Evolutionary conservation across 1,140 invertebrate genomes (phyloP).

Genomic region (Chlorops oryzae): DNA sequence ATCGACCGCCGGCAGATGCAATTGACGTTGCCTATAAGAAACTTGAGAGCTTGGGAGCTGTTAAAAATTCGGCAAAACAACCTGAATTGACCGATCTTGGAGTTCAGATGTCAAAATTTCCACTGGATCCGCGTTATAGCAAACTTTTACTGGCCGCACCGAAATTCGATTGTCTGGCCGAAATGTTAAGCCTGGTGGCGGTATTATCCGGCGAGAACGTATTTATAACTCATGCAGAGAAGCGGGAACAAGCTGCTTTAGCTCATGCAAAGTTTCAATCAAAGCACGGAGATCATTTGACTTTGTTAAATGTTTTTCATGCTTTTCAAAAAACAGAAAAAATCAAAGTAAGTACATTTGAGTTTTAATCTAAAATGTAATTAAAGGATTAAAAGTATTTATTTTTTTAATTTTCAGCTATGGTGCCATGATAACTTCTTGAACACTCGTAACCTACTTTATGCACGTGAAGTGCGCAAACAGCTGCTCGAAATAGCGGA

Average conservation of each 20-base stretch:
- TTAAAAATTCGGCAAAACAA: slow-evolving; percentile 51
- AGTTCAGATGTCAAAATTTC: slow-evolving; percentile 82
- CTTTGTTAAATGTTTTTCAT: slow-evolving; percentile 82
- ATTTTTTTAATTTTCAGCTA: slow-evolving; percentile 52
- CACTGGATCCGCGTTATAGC: slow-evolving; percentile 84
- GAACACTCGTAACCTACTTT: slow-evolving; percentile 76
- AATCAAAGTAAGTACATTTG: slow-evolving; percentile 58
- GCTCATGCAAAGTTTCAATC: slow-evolving; percentile 77
- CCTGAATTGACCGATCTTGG: slow-evolving; percentile 67
- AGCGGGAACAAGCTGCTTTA: slow-evolving; percentile 61
- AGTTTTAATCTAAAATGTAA: background rate
- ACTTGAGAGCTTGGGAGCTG: slow-evolving; percentile 68
- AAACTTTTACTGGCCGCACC: slow-evolving; percentile 75
- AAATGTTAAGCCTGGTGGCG: slow-evolving; percentile 59
- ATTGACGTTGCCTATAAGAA: slow-evolving; percentile 63
- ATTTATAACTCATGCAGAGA: slow-evolving; percentile 51
- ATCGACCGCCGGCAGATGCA: slow-evolving; percentile 70
- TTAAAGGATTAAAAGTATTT: background rate
- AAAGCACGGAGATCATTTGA: slow-evolving; percentile 87
- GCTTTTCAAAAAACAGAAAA: slow-evolving; percentile 66
- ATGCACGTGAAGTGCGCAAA: slow-evolving; percentile 72
- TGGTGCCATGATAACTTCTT: slow-evolving; percentile 92
- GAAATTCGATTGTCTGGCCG: slow-evolving; percentile 76
- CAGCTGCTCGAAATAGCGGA: slow-evolving; percentile 77
- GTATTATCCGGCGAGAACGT: slow-evolving; percentile 59